Percentiles rank a stretch among this genome's conserved stretches.
phyloP scores from a whole-genome alignment of 1,140 invertebrate genomes.

The Aphelenchoides besseyi region DNA sequence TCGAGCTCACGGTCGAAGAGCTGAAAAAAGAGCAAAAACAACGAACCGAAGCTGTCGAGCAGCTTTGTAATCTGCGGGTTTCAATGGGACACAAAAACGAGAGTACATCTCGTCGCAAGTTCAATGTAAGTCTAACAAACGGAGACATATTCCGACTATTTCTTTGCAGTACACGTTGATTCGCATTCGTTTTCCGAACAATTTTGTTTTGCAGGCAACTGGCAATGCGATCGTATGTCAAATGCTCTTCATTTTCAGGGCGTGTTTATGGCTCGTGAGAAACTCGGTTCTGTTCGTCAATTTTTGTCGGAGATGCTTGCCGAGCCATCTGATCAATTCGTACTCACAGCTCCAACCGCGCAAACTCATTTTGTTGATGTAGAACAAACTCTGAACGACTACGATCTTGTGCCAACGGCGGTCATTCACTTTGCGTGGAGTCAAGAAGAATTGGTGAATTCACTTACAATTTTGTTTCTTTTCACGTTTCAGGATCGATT shows the following conservation, averaged over 20 bases:
- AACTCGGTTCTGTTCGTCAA: constrained; percentile 29
- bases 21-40: constrained; percentile 25
- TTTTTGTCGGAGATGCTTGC: constrained; percentile 26
- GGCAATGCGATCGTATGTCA: constrained; percentile 3
- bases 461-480: too few species aligned
- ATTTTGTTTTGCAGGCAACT: constrained; percentile 41
- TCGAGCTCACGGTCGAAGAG: constrained; percentile 30
- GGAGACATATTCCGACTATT: too few species aligned
- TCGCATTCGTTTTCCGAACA: constrained; percentile 45
- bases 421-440: constrained; percentile 41
- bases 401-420: constrained; percentile 36
- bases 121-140: constrained; percentile 30
- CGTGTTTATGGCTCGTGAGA: constrained; percentile 44
- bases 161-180: constrained; percentile 49
- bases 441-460: constrained; percentile 32
- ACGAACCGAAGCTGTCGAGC: constrained; percentile 32
- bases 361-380: constrained; percentile 6
- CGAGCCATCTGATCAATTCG: constrained; percentile 24
- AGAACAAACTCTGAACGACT: constrained; percentile 32
- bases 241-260: constrained; percentile 27
- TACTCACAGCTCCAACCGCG: constrained; percentile 14
- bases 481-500: too few species aligned
- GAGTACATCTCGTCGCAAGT: constrained; percentile 26
- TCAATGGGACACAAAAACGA: constrained; percentile 44
- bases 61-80: constrained; percentile 37